Conservation (phyloP, 2,113 vertebrate genomes). For the Meleagris gallopavo region DNA sequence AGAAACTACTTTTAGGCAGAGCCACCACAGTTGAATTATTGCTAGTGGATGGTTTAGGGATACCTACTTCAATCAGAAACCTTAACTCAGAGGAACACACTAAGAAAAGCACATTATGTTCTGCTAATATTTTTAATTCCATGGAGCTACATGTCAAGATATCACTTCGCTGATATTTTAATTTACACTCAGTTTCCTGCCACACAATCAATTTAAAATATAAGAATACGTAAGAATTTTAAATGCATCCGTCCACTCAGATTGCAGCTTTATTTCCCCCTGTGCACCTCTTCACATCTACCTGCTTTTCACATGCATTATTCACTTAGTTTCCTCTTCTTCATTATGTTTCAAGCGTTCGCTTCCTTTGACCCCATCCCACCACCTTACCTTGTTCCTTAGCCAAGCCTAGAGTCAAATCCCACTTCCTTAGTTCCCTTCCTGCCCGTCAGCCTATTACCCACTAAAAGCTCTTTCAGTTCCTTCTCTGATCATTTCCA, state of each 20-base stretch:
- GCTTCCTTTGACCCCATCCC: not conserved
- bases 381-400: not conserved
- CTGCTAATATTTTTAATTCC: not conserved
- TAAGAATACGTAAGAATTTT: not conserved
- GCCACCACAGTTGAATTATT: not conserved
- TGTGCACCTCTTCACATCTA: not conserved
- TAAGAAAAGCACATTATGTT: not conserved
- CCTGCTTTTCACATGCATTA: not conserved
- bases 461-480: not conserved
- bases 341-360: not conserved
- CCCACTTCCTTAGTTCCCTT: not conserved
- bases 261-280: rapidly evolving
- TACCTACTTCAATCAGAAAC: not conserved
- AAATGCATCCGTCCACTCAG: not conserved
- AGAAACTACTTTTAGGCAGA: not conserved
- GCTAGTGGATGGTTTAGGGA: not conserved
- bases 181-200: not conserved
- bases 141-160: not conserved
- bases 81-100: not conserved
- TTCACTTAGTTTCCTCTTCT: not conserved
- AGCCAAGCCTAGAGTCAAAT: not conserved
- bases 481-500: not conserved
- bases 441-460: not conserved
- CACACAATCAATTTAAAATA: not conserved
- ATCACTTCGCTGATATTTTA: not conserved